phyloP scores from a whole-genome alignment of 2,113 vertebrate genomes.

The Sylvia atricapilla region DNA sequence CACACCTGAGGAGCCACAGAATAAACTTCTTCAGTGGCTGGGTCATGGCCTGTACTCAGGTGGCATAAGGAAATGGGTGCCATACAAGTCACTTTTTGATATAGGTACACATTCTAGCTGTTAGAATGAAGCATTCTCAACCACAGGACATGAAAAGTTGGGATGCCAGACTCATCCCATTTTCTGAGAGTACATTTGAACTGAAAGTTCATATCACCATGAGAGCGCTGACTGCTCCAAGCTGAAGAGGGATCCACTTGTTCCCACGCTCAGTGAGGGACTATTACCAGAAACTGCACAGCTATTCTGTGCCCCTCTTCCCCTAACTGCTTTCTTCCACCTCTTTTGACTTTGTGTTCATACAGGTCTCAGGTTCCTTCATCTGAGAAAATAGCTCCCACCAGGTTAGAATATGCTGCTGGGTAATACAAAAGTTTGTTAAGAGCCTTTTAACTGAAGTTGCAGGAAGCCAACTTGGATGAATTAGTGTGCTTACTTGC shows the following conservation, averaged over 20 bases:
- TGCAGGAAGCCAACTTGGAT: not conserved
- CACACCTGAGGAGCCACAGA: not conserved
- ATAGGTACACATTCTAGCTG: not conserved
- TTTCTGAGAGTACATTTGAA: not conserved
- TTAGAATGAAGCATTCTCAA: not conserved
- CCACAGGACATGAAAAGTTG: not conserved
- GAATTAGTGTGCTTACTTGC: not conserved
- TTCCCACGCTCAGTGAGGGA: not conserved
- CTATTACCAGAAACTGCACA: not conserved
- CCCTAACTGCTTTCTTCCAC: not conserved
- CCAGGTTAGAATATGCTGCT: not conserved
- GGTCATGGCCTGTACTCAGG: not conserved
- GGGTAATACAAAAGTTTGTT: not conserved
- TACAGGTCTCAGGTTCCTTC: not conserved
- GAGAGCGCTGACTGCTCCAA: not conserved
- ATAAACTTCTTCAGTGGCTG: not conserved
- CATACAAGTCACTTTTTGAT: not conserved
- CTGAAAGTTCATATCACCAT: not conserved
- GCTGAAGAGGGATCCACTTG: not conserved
- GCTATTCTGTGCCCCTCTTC: accelerated
- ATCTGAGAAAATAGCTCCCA: not conserved
- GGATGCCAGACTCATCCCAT: not conserved
- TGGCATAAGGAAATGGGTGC: not conserved
- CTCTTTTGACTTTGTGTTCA: not conserved
- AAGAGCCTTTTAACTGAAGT: not conserved